Percentiles rank a stretch among this genome's conserved stretches.
Evolutionary conservation across 37 sponge, comb jelly and placozoan genomes (phyloP).

Genomic region (Cladorhizidae sp.): DNA sequence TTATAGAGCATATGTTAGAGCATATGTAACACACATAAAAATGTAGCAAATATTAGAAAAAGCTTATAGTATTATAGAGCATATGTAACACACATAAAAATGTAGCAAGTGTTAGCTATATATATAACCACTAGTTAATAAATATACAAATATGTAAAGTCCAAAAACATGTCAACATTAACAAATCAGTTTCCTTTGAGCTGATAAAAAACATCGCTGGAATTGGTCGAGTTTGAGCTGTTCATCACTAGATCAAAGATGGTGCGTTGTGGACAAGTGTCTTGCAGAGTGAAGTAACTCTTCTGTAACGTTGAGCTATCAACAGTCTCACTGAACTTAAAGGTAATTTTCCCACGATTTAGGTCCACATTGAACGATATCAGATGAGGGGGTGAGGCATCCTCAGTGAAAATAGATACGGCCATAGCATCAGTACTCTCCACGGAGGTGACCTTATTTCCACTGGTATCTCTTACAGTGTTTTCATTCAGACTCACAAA

Average conservation of each 20-base stretch:
- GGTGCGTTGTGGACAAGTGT: constrained; percentile 15
- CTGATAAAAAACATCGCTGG: constrained; percentile 32
- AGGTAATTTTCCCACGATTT: constrained; percentile 63
- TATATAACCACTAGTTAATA: neutral
- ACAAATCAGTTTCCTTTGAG: constrained; percentile 50
- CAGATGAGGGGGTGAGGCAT: constrained; percentile 70
- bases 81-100: neutral
- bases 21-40: too few species aligned
- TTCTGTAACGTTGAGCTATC: constrained; percentile 45
- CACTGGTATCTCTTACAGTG: constrained; percentile 61
- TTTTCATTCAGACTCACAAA: constrained; percentile 50
- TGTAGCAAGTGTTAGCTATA: neutral
- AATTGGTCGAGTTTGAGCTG: constrained; percentile 21
- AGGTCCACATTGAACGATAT: constrained; percentile 65
- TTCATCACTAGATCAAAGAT: neutral
- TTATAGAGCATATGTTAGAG: neutral
- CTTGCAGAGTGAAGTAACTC: constrained; percentile 50
- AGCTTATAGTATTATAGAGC: neutral
- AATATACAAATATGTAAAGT: neutral
- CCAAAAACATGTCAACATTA: too few species aligned
- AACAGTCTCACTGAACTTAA: constrained; percentile 88
- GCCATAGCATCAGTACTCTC: constrained; percentile 25
- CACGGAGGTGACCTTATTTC: constrained; percentile 42
- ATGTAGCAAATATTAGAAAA: neutral
- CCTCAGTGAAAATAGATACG: constrained; percentile 47